Evolutionary conservation across 1,140 invertebrate species (phyloP), one percentile per base, ranked within the genome.

Genomic region (Scaptomyza montana): DNA sequence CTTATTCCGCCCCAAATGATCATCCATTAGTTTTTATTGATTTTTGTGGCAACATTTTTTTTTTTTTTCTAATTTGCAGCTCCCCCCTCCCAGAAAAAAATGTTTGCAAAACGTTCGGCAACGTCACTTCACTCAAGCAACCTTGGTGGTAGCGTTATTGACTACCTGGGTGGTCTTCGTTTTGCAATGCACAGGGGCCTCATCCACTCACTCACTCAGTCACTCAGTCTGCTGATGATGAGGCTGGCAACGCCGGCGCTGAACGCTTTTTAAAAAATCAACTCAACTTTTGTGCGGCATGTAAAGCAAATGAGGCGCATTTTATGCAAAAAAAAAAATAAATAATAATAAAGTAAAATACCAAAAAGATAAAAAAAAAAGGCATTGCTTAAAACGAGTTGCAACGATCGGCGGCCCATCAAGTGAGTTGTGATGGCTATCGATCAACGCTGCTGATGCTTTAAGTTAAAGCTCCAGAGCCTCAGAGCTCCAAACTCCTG

Each of bases 261-360:
- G 77, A 78, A 70, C 55, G 71, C 59, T 84, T 74, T 65, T 76
- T 66, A 77, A 84, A 79, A 89, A 84, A 72, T 74, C 51, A 79
- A 86, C 78, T 78, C 78, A 64, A 81, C 55, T 59, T 73, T 69
- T 55, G 70, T 72, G 70, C 69, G 75, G 84, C 84, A 86, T 86
- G 82, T 86, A 87, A 87, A 82, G 84, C 79, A 87, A 87, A 87
- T 87, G 84, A 89, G 84, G 72, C 64, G 85, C 76, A 60, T 74
- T 82, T 87, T 87, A 87, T 87, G 84, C 84, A 87, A 87, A 87
- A 78, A 72, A 25, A 36, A 54, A 51, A 41, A 45, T 41, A 33
- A n/a, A 25, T 33, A 49, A 57, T 66, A 53, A 50, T 43, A 54
- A 54, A 51, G n/a, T 8, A 16, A 16, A 13, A 16, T 30, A 36